phyloP scores from a whole-genome alignment of 2,113 vertebrate genomes.

The Hiodon tergisus region DNA sequence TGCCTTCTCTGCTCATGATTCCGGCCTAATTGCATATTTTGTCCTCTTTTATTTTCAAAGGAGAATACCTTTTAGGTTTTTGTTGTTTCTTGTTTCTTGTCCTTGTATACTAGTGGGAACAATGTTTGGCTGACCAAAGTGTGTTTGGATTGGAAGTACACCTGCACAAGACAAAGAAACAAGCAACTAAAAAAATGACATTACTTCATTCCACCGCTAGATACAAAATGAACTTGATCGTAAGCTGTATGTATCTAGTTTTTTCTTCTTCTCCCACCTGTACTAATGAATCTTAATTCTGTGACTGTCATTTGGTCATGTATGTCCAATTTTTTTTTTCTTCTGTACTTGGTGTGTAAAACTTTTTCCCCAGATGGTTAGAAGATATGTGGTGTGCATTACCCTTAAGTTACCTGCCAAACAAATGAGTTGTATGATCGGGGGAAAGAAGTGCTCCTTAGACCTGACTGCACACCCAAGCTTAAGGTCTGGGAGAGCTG shows the following conservation, averaged over 20 bases:
- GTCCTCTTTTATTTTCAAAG: constrained; percentile 24
- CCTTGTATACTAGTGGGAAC: not conserved
- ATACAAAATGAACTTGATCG: constrained; percentile 9
- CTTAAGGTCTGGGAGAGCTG: not conserved
- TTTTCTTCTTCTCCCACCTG: not conserved
- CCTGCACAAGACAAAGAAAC: constrained; percentile 3
- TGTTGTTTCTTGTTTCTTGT: not conserved
- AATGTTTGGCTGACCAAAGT: not conserved
- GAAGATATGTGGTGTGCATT: not conserved
- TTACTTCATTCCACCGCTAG: constrained; percentile 5
- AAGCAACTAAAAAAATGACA: not conserved
- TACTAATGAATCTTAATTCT: constrained; percentile 19
- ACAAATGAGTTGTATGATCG: not conserved
- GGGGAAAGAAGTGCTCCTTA: not conserved
- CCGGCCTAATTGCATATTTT: constrained; percentile 8
- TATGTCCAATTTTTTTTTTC: not conserved
- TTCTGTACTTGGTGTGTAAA: not conserved
- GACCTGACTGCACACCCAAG: not conserved
- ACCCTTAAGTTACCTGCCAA: not conserved
- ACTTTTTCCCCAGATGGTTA: not conserved
- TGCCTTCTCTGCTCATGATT: constrained; percentile 9
- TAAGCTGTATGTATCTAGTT: not conserved
- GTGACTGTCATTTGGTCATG: not conserved
- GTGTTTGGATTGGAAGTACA: not conserved
- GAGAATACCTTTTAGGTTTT: constrained; percentile 6